These are phyloP conservation scores for Psephotus haematonotus DNA, from an alignment of 2,113 vertebrate genomes.

Conservation along the genomic window DNA sequence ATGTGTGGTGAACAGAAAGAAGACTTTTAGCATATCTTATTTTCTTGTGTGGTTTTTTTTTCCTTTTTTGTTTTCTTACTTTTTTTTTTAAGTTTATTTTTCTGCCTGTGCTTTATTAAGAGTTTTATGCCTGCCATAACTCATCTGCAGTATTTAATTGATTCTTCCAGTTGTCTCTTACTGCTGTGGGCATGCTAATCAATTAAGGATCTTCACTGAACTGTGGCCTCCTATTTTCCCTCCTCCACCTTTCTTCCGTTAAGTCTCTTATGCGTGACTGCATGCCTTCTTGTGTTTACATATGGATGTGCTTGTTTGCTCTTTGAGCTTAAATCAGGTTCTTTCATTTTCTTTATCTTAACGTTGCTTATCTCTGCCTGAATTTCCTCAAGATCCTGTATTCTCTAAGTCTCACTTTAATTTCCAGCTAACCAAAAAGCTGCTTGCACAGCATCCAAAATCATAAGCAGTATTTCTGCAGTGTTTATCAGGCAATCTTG, in stretches of 20 bases:
- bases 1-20: background rate
- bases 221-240: slow-evolving; percentile 44
- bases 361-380: background rate
- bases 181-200: slow-evolving; percentile 53
- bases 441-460: slow-evolving; percentile 36
- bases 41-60: background rate
- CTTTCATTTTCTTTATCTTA: slow-evolving; percentile 40
- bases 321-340: background rate
- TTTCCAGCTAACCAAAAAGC: slow-evolving; percentile 20
- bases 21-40: background rate
- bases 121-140: slow-evolving; percentile 38
- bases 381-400: slow-evolving; percentile 18
- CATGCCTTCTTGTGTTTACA: background rate
- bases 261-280: background rate
- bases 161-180: slow-evolving; percentile 43
- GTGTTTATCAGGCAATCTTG: slow-evolving; percentile 41
- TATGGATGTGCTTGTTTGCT: background rate
- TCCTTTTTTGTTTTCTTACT: background rate
- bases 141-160: slow-evolving; percentile 57
- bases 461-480: slow-evolving; percentile 11
- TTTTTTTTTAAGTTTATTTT: background rate
- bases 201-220: slow-evolving; percentile 60
- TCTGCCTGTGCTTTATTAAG: background rate
- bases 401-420: slow-evolving; percentile 14
- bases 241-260: slow-evolving; percentile 24